Conservation (phyloP, 2,797 vertebrate genomes). For the Falco biarmicus region DNA sequence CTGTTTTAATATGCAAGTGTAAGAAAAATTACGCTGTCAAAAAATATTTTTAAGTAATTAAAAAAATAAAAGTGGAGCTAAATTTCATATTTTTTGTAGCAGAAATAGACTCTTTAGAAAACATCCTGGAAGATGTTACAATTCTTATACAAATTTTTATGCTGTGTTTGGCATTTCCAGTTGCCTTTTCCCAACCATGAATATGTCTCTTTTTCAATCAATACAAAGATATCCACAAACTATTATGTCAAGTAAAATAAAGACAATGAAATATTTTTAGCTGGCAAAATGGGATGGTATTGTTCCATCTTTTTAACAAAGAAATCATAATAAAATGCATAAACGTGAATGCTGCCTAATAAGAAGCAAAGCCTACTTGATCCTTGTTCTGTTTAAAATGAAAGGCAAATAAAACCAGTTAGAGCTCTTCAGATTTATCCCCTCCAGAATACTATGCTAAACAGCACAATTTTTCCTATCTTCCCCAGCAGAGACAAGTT, state of each 20-base stretch:
- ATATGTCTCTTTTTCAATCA: not conserved
- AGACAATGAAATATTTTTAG: not conserved
- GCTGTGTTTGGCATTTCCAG: not conserved
- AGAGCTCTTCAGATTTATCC: not conserved
- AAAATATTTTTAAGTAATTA: slow-evolving; percentile 8
- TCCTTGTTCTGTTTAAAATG: not conserved
- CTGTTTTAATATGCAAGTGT: not conserved
- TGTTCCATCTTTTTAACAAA: not conserved
- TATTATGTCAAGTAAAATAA: not conserved
- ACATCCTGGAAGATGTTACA: not conserved
- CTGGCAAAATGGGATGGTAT: not conserved
- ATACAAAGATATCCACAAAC: not conserved
- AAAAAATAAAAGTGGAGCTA: not conserved
- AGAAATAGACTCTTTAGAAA: not conserved
- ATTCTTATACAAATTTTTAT: not conserved
- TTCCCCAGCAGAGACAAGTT: not conserved
- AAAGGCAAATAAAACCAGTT: not conserved
- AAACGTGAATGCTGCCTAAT: not conserved
- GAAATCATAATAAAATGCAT: not conserved
- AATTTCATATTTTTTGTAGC: not conserved
- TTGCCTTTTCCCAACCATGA: not conserved
- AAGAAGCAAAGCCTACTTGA: not conserved
- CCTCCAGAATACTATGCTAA: not conserved
- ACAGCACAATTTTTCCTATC: not conserved
- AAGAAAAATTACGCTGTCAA: not conserved